These are phyloP conservation scores for Yponomeuta cagnagella DNA, from an alignment of 2,888 invertebrate species.

Conservation along the genomic window DNA sequence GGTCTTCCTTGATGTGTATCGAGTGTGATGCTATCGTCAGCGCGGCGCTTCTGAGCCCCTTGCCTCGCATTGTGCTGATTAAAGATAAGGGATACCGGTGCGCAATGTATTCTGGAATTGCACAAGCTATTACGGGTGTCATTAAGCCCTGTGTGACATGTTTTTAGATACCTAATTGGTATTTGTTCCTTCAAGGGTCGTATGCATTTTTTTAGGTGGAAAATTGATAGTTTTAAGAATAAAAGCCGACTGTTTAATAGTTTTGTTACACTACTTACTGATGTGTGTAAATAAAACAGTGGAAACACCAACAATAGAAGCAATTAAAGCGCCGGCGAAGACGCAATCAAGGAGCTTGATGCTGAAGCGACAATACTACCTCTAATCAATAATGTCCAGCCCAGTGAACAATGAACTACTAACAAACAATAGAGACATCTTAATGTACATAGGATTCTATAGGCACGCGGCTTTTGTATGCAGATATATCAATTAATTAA, in stretches of 20 bases:
- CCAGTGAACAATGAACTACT: conserved; percentile 46
- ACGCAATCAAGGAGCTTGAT: conserved; percentile 15
- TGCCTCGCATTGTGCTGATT: conserved; percentile 67
- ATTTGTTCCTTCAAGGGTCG: neutral
- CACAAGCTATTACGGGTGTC: conserved; percentile 64
- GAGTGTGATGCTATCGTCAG: conserved; percentile 66
- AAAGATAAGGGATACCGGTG: conserved; percentile 70
- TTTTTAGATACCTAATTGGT: conserved; percentile 27
- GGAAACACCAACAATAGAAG: neutral
- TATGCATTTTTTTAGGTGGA: neutral
- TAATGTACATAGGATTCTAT: conserved; percentile 8
- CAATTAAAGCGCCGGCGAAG: conserved; percentile 16
- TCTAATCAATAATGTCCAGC: conserved; percentile 49
- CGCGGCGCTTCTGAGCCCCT: conserved; percentile 69
- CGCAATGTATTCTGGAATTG: conserved; percentile 63
- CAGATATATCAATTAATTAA: conserved; percentile 9
- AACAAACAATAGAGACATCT: conserved; percentile 14
- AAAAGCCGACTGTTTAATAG: too few relatives aligned
- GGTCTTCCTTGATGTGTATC: conserved; percentile 75
- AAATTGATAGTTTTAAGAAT: too few relatives aligned
- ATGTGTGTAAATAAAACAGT: too few relatives aligned
- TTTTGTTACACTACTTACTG: too few relatives aligned
- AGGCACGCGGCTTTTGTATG: conserved; percentile 1
- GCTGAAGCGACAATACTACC: conserved; percentile 40
- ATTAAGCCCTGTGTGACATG: conserved; percentile 54